phyloP scores from a whole-genome alignment of 2,797 vertebrate species.

The Propithecus perrieri region DNA sequence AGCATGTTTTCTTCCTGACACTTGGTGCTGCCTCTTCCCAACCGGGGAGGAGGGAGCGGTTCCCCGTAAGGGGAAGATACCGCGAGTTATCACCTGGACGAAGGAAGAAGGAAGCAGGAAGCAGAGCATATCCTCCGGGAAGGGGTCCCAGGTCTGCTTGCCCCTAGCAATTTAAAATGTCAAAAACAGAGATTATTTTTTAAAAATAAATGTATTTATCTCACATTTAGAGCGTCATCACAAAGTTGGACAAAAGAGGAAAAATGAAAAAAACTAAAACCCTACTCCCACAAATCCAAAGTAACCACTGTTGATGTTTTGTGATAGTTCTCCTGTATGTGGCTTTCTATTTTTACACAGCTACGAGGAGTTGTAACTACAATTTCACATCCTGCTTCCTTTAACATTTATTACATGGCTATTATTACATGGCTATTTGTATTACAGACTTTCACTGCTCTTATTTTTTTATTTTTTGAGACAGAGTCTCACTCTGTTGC shows the following conservation, averaged over 20 bases:
- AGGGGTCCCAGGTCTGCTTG: neutral
- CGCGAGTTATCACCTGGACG: rapidly evolving
- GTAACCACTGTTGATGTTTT: neutral
- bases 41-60: neutral
- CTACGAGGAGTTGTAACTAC: neutral
- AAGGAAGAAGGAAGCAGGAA: neutral
- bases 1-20: rapidly evolving
- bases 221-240: neutral
- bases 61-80: neutral
- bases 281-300: neutral
- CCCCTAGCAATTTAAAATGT: neutral
- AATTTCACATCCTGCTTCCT: neutral
- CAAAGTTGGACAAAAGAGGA: neutral
- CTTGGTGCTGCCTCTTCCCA: neutral
- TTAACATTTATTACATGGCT: too few species aligned
- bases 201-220: constrained; percentile 51
- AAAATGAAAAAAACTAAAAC: neutral
- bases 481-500: too few species aligned
- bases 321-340: neutral
- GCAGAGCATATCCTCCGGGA: neutral
- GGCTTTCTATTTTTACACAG: neutral
- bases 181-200: neutral
- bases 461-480: neutral
- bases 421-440: too few species aligned
- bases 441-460: neutral